Evolutionary conservation across 2,888 invertebrate species (phyloP), one percentile per base, ranked within the genome.

Genomic region (Eupithecia dodoneata): DNA sequence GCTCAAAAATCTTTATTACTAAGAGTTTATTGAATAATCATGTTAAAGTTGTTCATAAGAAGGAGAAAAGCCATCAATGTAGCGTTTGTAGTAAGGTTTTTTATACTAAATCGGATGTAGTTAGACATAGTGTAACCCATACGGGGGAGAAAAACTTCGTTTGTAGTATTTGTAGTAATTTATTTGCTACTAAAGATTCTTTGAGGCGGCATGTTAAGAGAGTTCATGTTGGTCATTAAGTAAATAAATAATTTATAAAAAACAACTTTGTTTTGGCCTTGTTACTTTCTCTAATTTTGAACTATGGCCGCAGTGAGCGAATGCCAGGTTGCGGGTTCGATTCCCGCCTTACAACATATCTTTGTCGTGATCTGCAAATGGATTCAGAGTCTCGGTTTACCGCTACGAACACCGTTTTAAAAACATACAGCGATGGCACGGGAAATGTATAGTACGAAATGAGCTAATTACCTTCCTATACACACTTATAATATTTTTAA

Each of bases 1-100:
- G 94, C 73, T 75, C 83, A 0, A 94, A 94, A 83, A 80, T 82
- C 0, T 95, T 92, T 80, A 85, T 94, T 69, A 94, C 94, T 0
- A 86, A 85, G 3, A 93, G 94, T 82, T 79, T 94, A 1, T 80
- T 87, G 2, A 95, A 94, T 74, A 93, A 92, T 82, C 94, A 95
- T 77, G 81, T 92, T 3, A 92, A 91, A 76, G 89, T 87, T 18
- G 93, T 93, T 0, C 94, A 95, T 80, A 87, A 90, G 82, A 94
- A 94, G 70, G 92, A 93, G 78, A 92, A 89, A 74, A 89, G 85
- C 18, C 89, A 92, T 2, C 90, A 92, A 75, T 95, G 94, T 67
- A 91, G 90, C 10, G 71, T 93, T 0, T 95, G 94, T 73, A 90
- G 90, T 77, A 87, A 88, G 7, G 81, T 90, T 66, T 95, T 94